Evolutionary conservation across 1,140 invertebrate species (phyloP), one percentile per base, ranked within the genome.

Genomic region (Euglossa dilemma): DNA sequence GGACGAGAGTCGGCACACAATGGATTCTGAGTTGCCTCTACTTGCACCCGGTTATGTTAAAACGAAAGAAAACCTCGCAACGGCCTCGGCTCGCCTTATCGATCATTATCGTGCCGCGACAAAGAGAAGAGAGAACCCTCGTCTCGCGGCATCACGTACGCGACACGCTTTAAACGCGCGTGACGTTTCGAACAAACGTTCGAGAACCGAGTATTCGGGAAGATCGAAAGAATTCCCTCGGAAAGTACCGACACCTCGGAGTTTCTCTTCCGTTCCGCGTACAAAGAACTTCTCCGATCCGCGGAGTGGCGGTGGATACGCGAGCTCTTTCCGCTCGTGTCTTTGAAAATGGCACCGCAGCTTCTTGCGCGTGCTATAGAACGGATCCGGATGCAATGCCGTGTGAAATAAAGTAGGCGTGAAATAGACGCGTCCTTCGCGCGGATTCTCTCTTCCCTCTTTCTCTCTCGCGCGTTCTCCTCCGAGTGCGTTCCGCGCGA

Each of bases 201-300:
- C 18, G 1, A 36, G 20, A 20, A 23, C 8, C 14, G 7, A 52
- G 11, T 45, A n/a, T 23, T 84, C 59, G 25, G 16, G 12, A 9
- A 8, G 28, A 25, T 23, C n/a, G 52, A 67, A 66, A 25, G 74
- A 86, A 87, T 74, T 74, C 28, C 61, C 28, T 59, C 61, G 61
- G 36, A n/a, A 72, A 78, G 83, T 77, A 66, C 54, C 54, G 57
- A 63, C 76, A 59, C 36, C 12, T 63, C 61, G 8, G 8, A 76
- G 72, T 63, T 28, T 78, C 56, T n/a, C 56, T 76, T 67, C 66
- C 43, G 16, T 45, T 59, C 56, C 43, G 16, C 47, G 76, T 36
- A 88, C 86, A 86, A 89, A 88, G 86, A 88, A 88, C 76, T 80
- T 85, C 76, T 87, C 59, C 72, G 80, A 86, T 76, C 84, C 45